These are phyloP conservation scores for Dicerorhinus sumatrensis DNA, from an alignment of 2,113 vertebrate genomes.

Conservation along the genomic window DNA sequence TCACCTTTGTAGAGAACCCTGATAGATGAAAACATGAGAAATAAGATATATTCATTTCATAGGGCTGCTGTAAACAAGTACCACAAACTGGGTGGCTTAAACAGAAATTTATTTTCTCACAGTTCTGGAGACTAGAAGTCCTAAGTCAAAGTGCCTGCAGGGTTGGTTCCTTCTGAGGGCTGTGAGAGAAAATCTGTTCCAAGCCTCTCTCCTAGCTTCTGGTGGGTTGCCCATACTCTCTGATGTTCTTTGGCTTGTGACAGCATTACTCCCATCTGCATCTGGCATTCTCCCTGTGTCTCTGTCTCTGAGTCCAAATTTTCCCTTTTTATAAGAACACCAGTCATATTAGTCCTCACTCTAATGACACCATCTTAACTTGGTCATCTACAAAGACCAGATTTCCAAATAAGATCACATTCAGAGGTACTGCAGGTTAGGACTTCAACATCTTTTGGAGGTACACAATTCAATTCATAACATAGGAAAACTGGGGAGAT, in stretches of 20 bases:
- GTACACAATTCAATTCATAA: not conserved
- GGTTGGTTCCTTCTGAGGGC: not conserved
- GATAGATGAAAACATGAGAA: not conserved
- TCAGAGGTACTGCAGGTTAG: not conserved
- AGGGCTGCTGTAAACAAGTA: not conserved
- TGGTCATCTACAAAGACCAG: not conserved
- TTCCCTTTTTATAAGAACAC: not conserved
- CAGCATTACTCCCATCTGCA: no score
- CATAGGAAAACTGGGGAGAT: not conserved
- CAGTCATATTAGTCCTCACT: no score
- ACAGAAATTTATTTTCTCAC: not conserved
- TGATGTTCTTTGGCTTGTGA: not conserved
- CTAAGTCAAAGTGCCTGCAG: not conserved
- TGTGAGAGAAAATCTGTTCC: not conserved
- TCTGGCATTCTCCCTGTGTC: not conserved
- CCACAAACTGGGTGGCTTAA: not conserved
- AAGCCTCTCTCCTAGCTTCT: not conserved
- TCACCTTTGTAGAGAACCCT: not conserved
- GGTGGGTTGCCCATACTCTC: rapidly evolving
- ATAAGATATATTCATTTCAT: not conserved
- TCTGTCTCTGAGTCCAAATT: not conserved
- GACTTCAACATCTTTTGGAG: not conserved
- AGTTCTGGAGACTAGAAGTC: not conserved
- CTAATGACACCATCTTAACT: not conserved
- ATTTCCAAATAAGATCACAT: not conserved